Conservation (phyloP, 2,113 vertebrate genomes). For the Pelobates fuscus region DNA sequence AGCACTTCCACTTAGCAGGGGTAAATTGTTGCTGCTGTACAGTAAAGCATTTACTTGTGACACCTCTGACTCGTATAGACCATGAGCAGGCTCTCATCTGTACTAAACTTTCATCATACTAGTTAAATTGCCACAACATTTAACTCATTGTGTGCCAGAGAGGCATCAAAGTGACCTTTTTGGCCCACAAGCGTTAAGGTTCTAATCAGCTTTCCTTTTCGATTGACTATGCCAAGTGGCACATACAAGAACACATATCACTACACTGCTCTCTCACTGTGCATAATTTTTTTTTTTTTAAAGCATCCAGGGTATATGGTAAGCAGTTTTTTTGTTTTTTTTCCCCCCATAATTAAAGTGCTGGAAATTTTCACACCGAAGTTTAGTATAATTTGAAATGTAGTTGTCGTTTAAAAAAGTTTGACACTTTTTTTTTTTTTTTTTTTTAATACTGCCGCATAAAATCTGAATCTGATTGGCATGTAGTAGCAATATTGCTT, state of each 20-base stretch:
- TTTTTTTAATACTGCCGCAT: not conserved
- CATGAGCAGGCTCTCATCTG: not conserved
- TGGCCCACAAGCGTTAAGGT: not conserved
- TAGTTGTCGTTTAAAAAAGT: not conserved
- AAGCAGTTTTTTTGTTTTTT: not conserved
- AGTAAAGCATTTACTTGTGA: not conserved
- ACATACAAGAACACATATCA: constrained; percentile 27
- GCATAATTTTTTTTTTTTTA: not conserved
- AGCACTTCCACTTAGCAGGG: not conserved
- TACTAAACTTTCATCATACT: not conserved
- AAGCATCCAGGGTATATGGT: not conserved
- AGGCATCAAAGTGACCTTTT: not conserved
- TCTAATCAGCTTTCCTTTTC: not conserved
- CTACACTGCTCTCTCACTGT: constrained; percentile 16
- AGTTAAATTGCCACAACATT: not conserved
- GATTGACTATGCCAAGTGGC: not conserved
- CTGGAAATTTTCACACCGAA: constrained; percentile 19
- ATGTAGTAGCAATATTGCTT: constrained; percentile 65
- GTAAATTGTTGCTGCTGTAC: constrained; percentile 27
- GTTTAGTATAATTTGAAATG: not conserved
- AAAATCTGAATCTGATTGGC: not conserved
- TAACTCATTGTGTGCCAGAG: not conserved
- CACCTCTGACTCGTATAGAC: constrained; percentile 10
- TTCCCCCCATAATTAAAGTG: constrained; percentile 11
- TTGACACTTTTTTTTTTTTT: not conserved